These are phyloP conservation scores for Piscicola geometra DNA, from an alignment of 2,888 invertebrate species.

Conservation along the genomic window DNA sequence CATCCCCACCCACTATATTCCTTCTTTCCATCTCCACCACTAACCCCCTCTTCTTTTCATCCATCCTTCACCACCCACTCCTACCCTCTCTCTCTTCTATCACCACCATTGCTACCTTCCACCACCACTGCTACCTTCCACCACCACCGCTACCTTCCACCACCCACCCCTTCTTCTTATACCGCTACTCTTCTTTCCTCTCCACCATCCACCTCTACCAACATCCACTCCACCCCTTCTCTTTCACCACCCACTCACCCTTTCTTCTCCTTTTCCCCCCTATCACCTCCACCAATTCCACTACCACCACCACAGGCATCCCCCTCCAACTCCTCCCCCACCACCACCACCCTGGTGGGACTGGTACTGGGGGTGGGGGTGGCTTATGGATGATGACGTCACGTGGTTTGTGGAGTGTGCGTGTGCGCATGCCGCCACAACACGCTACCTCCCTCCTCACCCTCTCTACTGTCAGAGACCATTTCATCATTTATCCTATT, in stretches of 20 bases:
- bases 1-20: too few relatives aligned
- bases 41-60: too few relatives aligned
- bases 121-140: background rate
- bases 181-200: too few relatives aligned
- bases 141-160: background rate
- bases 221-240: too few relatives aligned
- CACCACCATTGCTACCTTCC: background rate
- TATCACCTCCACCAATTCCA: background rate
- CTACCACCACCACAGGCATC: background rate
- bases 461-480: background rate
- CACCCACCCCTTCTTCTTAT: background rate
- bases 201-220: too few relatives aligned
- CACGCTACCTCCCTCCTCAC: background rate
- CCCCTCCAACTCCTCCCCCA: background rate
- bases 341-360: background rate
- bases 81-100: background rate
- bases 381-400: too few relatives aligned
- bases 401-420: too few relatives aligned
- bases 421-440: too few relatives aligned
- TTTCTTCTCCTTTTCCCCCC: background rate
- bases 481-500: too few relatives aligned
- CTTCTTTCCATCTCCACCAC: too few relatives aligned
- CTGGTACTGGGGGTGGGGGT: too few relatives aligned
- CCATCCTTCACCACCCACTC: background rate
- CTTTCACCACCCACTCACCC: background rate